Evolutionary conservation across 2,888 invertebrate genomes (phyloP).

Genomic region (Zonitis immaculata): DNA sequence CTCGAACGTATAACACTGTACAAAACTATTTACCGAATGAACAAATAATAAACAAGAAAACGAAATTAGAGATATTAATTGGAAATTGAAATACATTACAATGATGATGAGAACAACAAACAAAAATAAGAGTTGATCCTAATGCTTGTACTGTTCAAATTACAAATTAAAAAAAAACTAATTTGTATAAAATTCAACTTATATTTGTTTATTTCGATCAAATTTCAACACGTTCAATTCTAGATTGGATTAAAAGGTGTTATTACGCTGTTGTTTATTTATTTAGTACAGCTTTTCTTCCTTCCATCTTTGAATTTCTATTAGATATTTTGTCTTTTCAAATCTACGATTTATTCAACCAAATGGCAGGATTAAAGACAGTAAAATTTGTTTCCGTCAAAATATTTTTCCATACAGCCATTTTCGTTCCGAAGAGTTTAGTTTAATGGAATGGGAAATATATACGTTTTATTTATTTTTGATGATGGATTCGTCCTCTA

Average conservation of each 20-base stretch:
- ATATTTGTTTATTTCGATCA: not conserved
- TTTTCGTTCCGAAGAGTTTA: slow-evolving; percentile 28
- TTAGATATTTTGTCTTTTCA: not conserved
- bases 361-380: not conserved
- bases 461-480: slow-evolving; percentile 29
- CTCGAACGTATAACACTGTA: not conserved
- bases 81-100: not conserved
- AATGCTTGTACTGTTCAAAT: not conserved
- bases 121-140: not conserved
- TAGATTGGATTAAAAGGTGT: not conserved
- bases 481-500: slow-evolving; percentile 32
- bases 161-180: not conserved
- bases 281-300: not conserved
- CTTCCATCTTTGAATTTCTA: not conserved
- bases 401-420: slow-evolving; percentile 28
- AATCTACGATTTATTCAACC: not conserved
- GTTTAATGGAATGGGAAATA: slow-evolving; percentile 34
- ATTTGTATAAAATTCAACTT: not conserved
- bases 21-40: not conserved
- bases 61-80: not conserved
- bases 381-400: slow-evolving; percentile 13
- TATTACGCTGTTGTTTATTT: not conserved
- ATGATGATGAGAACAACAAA: not conserved
- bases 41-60: not conserved
- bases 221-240: not conserved